These are phyloP conservation scores for Oxytorus armatus DNA, from an alignment of 2,888 invertebrate species.

Conservation along the genomic window DNA sequence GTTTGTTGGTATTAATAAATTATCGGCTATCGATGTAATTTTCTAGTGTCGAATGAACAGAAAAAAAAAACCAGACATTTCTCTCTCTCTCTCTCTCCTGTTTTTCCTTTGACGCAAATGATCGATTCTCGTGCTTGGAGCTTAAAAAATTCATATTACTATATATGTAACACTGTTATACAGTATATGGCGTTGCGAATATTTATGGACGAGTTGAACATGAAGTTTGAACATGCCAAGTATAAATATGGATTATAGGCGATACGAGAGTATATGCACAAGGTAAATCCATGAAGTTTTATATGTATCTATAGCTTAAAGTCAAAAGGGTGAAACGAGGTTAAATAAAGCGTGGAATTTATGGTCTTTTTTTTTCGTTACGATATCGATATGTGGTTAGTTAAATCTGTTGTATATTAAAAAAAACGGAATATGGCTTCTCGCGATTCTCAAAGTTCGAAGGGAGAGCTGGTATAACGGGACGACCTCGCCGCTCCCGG, in stretches of 20 bases:
- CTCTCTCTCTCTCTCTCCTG: no score
- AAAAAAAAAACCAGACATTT: constrained; percentile 1
- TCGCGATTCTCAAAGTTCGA: constrained; percentile 56
- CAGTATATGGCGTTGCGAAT: constrained; percentile 30
- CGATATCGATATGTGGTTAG: neutral
- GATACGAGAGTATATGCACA: constrained; percentile 23
- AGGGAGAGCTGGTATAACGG: constrained; percentile 39
- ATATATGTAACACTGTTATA: constrained; percentile 24
- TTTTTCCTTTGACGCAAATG: constrained; percentile 38
- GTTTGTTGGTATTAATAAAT: constrained; percentile 56
- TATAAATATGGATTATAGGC: constrained; percentile 59
- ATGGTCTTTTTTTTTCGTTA: constrained; percentile 10
- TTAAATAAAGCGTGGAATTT: neutral
- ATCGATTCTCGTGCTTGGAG: constrained; percentile 32
- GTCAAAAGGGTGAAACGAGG: neutral
- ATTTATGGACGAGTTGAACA: constrained; percentile 54
- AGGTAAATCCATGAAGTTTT: constrained; percentile 38
- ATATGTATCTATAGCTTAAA: neutral
- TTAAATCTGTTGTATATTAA: constrained; percentile 23
- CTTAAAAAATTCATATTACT: constrained; percentile 21
- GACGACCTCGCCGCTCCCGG: constrained; percentile 65
- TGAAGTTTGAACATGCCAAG: constrained; percentile 40
- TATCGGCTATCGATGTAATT: constrained; percentile 29
- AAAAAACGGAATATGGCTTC: constrained; percentile 33
- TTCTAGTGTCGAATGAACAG: constrained; percentile 42